Conservation (phyloP, 2,888 invertebrate species). For the Brenthis hecate region DNA sequence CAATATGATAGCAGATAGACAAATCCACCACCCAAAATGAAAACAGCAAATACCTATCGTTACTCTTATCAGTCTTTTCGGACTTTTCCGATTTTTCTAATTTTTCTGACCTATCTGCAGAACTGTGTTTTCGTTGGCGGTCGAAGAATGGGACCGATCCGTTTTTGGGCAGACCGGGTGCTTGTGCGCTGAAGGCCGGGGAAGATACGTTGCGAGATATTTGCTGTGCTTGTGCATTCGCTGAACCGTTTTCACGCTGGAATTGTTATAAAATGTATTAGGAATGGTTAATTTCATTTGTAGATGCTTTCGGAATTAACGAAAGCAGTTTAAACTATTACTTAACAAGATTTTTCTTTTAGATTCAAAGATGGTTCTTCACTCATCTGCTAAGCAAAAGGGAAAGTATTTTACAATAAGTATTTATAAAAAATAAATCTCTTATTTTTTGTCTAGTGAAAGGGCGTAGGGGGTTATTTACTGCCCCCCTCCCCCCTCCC, state of each 20-base stretch:
- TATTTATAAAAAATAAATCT: too few relatives aligned
- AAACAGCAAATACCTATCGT: conserved; percentile 13
- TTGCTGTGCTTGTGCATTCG: conserved; percentile 46
- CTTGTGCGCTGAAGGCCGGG: conserved; percentile 90
- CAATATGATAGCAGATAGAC: not conserved
- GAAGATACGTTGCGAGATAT: conserved; percentile 93
- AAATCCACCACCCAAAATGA: conserved; percentile 11
- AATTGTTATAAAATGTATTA: conserved; percentile 24
- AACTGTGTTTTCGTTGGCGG: conserved; percentile 91
- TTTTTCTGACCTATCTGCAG: conserved; percentile 84
- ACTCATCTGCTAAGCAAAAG: too few relatives aligned
- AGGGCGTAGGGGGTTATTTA: too few relatives aligned
- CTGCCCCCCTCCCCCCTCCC: too few relatives aligned
- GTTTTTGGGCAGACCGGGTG: conserved; percentile 90
- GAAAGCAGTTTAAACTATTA: too few relatives aligned
- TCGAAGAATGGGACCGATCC: conserved; percentile 96
- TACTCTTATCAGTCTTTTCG: conserved; percentile 8
- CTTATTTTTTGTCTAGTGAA: too few relatives aligned
- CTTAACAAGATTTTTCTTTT: too few relatives aligned
- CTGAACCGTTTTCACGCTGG: conserved; percentile 60
- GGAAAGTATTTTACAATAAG: too few relatives aligned
- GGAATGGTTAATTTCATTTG: too few relatives aligned
- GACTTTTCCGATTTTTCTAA: conserved; percentile 20
- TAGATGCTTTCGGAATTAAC: too few relatives aligned
- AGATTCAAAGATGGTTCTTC: too few relatives aligned